Conservation (phyloP, 2,888 invertebrate species). For the Leucoma salicis region DNA sequence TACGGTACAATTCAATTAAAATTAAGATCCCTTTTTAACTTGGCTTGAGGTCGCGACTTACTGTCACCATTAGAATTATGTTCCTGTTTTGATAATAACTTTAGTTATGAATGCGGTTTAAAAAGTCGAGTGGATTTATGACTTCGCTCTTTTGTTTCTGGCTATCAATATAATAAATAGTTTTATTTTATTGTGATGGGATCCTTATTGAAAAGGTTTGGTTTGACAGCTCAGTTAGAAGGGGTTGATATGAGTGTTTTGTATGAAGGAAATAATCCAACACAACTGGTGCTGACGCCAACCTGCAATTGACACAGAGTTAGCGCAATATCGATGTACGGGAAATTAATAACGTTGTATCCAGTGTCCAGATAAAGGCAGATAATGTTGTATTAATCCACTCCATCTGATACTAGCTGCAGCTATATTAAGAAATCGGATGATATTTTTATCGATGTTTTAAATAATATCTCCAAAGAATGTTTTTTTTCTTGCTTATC, state of each 20-base stretch:
- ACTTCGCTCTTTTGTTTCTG: slow-evolving; percentile 63
- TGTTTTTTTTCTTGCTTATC: slow-evolving; percentile 21
- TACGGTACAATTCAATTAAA: slow-evolving; percentile 77
- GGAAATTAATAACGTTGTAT: slow-evolving; percentile 36
- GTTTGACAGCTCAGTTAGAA: slow-evolving; percentile 76
- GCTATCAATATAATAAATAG: slow-evolving; percentile 57
- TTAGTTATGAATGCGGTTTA: slow-evolving; percentile 61
- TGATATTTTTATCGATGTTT: slow-evolving; percentile 21
- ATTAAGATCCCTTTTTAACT: slow-evolving; percentile 68
- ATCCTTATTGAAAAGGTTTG: slow-evolving; percentile 64
- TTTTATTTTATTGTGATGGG: slow-evolving; percentile 61
- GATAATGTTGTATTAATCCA: slow-evolving; percentile 16
- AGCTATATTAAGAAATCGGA: slow-evolving; percentile 18
- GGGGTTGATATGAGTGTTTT: slow-evolving; percentile 79
- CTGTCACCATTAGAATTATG: slow-evolving; percentile 77
- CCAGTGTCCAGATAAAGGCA: slow-evolving; percentile 23
- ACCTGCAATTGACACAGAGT: slow-evolving; percentile 77
- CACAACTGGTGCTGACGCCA: slow-evolving; percentile 75
- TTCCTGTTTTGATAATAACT: slow-evolving; percentile 72
- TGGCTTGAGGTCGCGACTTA: slow-evolving; percentile 75
- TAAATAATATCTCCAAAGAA: slow-evolving; percentile 13
- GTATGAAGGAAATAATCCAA: slow-evolving; percentile 77
- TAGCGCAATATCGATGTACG: slow-evolving; percentile 54
- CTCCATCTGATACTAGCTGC: slow-evolving; percentile 13
- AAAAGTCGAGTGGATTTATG: slow-evolving; percentile 70